Evolutionary conservation across 2,888 invertebrate species (phyloP), one percentile per base, ranked within the genome.

Genomic region (Pristionchus maxplancki): DNA sequence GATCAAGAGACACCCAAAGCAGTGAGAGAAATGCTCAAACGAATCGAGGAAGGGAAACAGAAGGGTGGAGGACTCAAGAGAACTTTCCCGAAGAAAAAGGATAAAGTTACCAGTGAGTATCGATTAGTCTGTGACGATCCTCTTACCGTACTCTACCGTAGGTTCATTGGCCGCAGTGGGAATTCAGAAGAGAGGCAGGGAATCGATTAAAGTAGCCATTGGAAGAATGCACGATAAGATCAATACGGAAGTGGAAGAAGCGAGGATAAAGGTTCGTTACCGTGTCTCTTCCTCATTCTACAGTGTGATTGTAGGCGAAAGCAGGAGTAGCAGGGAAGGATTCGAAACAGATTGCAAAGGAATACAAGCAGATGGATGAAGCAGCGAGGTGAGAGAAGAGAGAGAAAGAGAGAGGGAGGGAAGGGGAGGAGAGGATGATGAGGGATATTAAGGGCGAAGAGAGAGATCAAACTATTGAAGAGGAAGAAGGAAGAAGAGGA

Each of bases 281-380:
- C 1, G 37, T 71, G 44, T 24, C 40, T 78, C n/a, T 0, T 44
- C 3, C 13, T 67, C 34, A 78, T 44, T 40, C 53, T 53, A 11
- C 15, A 53, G 24, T 31, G 11, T 82, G 11, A 1, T 34, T 82
- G 5, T 83, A 90, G 90, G 89, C 90, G n/a, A 89, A 91, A 82
- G 90, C 90, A 24, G 91, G 91, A 62, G 81, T 89, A 53, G 91
- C 91, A 44, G 92, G 91, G 53, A 89, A 91, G 62, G 89, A 89
- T 20, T 89, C 91, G 87, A 87, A 89, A 44, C 91, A 91, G n/a
- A 90, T 92, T 24, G 91, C 90, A 50, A 89, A 89, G 20, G 92
- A 88, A 48, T 88, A 83, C 71, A 83, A 82, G 78, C 89, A 88
- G 24, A 87, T 92, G 44, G 91, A 92, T 2, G 91, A 91, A 50